phyloP scores from a whole-genome alignment of 2,888 invertebrate genomes.

The Brachyopa scutellaris region DNA sequence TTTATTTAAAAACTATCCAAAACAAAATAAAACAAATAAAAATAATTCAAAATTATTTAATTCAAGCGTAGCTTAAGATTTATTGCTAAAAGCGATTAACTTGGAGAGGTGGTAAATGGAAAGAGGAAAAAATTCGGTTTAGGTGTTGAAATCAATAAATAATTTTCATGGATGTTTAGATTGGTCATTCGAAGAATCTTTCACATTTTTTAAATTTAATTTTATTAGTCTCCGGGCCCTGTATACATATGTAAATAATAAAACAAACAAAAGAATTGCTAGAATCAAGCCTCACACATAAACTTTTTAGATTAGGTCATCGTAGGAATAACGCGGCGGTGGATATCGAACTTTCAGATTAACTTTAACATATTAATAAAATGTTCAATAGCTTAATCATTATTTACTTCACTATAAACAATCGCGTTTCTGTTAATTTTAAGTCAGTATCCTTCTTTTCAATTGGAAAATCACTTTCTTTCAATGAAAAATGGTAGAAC shows the following conservation, averaged over 20 bases:
- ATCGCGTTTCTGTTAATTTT: too few species aligned
- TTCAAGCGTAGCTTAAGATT: too few species aligned
- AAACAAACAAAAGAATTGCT: background rate
- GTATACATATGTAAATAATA: background rate
- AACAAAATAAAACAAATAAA: background rate
- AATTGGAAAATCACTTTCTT: slow-evolving; percentile 1
- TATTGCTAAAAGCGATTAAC: background rate
- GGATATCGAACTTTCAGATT: background rate
- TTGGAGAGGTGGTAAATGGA: too few species aligned
- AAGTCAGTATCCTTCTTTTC: background rate
- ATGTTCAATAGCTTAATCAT: background rate
- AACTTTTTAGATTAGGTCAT: slow-evolving; percentile 60
- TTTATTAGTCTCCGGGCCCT: background rate
- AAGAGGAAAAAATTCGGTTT: background rate
- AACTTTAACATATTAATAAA: background rate
- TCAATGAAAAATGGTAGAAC: slow-evolving; percentile 17
- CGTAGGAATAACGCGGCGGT: slow-evolving; percentile 21
- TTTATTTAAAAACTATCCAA: too few species aligned
- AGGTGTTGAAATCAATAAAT: slow-evolving; percentile 38
- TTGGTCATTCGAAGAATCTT: background rate
- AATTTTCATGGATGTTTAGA: background rate
- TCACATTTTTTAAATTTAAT: background rate
- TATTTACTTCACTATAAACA: background rate
- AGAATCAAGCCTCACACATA: slow-evolving; percentile 10
- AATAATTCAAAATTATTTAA: too few species aligned